Evolutionary conservation across 2,888 invertebrate genomes (phyloP), one percentile per base, ranked within the genome.

Genomic region (Eucriotettix oculatus): DNA sequence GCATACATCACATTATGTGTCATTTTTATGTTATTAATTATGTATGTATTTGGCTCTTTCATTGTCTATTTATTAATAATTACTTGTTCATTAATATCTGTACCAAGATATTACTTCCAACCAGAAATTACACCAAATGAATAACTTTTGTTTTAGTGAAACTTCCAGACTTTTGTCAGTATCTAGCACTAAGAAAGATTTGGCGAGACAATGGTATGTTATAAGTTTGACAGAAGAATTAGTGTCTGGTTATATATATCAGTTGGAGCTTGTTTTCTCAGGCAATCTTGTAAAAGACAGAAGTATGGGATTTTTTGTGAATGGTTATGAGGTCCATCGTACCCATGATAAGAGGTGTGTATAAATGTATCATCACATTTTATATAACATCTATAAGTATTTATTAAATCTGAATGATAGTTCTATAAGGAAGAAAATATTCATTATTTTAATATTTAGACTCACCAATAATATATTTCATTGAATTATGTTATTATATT

Each of bases 261-360:
- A 81, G 66, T 68, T 90, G 16, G 79, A 80, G 64, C 78, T 90
- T 55, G 75, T 73, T 2, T 89, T 85, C 68, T 78, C 78, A 61
- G 87, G 87, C 0, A 78, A 76, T 59, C 73, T 90, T 65, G 82
- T 79, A 62, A 80, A 81, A 16, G 79, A 79, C 10, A 77, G 76
- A 9, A 79, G 82, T 0, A 84, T 84, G 64, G 87, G 85, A 0
- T 77, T 90, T 61, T 89, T 87, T 68, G 83, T 81, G 68, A 81
- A 81, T 42, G 78, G 77, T 53, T 89, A 87, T 48, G 61, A 63
- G 53, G 62, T 62, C 41, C 63, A 63, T 29, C 56, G 59, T 16
- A 62, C 62, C n/a, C 64, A 64, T 44, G 65, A 64, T 53, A 56
- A 58, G 41, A 65, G 65, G 65, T 63, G 88, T 53, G 87, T 86